Evolutionary conservation across 2,113 vertebrate species (phyloP), one percentile per base, ranked within the genome.

Genomic region (Melanerpes aurifrons): DNA sequence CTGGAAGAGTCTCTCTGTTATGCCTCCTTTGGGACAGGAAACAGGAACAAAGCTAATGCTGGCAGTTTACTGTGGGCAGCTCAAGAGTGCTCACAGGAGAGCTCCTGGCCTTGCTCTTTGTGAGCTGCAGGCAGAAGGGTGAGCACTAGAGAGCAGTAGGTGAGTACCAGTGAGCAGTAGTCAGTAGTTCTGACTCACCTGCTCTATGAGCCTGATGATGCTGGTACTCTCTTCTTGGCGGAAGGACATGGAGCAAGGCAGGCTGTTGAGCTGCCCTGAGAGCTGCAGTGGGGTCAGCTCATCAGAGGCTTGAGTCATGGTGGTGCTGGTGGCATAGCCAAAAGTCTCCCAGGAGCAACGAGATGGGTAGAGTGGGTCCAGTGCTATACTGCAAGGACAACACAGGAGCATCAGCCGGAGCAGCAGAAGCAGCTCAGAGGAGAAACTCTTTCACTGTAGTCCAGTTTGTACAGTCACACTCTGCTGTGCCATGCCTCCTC

Each of bases 291-390:
- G 99, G 19, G 98, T 98, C 43, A 99, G 98, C 66, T 98, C 98
- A 3, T 99, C 99, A 0, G 89, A 94, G 12, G 97, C 96, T 18
- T 98, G 97, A 45, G 85, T 97, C 93, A 98, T 97, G 48, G 97
- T 98, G 70, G 98, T 98, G 62, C 98, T 98, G 19, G 98, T 98
- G 79, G 98, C 98, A 1, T 99, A 99, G 87, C 99, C 99, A 48
- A 99, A 99, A 2, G 98, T 99, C 96, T 99, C 99, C 99, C 99
- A 99, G 21, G 99, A 99, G 72, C 99, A 99, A 78, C 99, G 99
- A n/a, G 99, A 99, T 0, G 99, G 99, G 92, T 99, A 99, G 76
- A 99, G 98, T 26, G 99, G 99, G 92, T 99, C 99, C 97, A 99
- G 96, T 61, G 99, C 99, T 59, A 99, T 99, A 96, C 99, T 99